Base-by-base conservation (phyloP, 1,140 invertebrate species). In the Cherax destructor region DNA sequence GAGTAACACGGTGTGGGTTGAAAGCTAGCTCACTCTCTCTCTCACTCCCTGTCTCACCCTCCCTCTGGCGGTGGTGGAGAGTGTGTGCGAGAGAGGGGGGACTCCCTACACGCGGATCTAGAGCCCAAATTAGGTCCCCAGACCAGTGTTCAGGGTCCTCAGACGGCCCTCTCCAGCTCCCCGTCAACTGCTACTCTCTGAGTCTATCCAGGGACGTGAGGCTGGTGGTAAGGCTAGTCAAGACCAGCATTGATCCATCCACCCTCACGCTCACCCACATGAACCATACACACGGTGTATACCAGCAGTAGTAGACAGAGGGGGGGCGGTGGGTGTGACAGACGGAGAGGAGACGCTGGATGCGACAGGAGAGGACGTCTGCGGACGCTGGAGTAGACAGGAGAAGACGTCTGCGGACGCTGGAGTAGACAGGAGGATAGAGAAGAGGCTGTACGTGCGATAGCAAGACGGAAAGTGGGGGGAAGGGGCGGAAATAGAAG, bases 211-310 rank as follows among this genome's bases (percentile, higher is more conserved):
- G 30, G 79, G 87, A 52, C 41, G 87, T 83, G 87, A 83, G 87
- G 87, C 79, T 74, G 79, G 84, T 56, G 50, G 52, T 13, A 72
- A 41, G 84, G 69, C 69, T 69, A 76, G 83, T 83, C 87, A 89
- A 78, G 52, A 74, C 79, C 87, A 83, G 30, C 79, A 89, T 89
- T 79, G 87, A 89, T 89, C 87, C 87, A 47, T 79, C 87, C 86
- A 65, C 87, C 61, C 79, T 61, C 65, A 89, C 61, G 52, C 59
- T 83, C 61, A 50, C 86, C 61, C 24, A 78, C 47, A 21, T 18
- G 72, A 47, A 13, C 50, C 30, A 86, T 65, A 85, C 83, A 86
- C 83, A 77, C 47, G 76, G 52, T 87, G 49, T 77, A 87, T 76
- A 52, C 47, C 49, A 65, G 52, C 80, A 59, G 65, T 69, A 74